Evolutionary conservation across 2,797 vertebrate species (phyloP), one percentile per base, ranked within the genome.

Genomic region (Gallinago stenura): DNA sequence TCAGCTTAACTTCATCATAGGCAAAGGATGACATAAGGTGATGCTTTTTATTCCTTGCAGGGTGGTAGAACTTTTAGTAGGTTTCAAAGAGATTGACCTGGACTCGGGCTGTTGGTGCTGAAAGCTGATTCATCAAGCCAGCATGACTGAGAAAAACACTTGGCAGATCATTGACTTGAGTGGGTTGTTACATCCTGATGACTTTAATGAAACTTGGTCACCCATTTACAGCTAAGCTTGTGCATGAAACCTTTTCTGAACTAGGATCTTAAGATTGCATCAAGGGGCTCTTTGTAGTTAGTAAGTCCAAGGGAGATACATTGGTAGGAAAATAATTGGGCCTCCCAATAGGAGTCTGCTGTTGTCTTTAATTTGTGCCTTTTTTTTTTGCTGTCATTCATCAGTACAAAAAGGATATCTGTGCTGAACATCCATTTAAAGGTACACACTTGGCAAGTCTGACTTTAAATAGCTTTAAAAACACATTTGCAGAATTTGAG

Each of bases 121-220:
- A 95, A 91, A 94, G 83, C 51, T 91, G 83, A 91, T 90, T 94
- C 87, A 88, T 88, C 85, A 91, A 91, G 73, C 30, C 39, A 79
- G 60, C 72, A 60, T 41, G 66, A 72, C 80, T 88, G 87, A 94
- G 76, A 90, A 93, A 94, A 95, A 69, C 76, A 60, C 85, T 90
- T 96, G 90, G 86, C 77, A 90, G 35, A 65, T 90, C 65, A 69
- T 78, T 86, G 77, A 69, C 66, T 87, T 91, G 66, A 87, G 91
- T 86, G 78, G 65, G 76, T 61, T 94, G 89, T 75, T 95, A 21
- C 45, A 73, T 89, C 65, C 46, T 50, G 80, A 60, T 83, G 68
- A 68, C 75, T 93, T 87, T 68, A 89, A 76, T 96, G 73, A 50
- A 95, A 83, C 69, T 84, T 91, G 86, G 90, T 95, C 92, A 94